Evolutionary conservation across 2,797 vertebrate species (phyloP).

Genomic region (Lutjanus argentimaculatus): DNA sequence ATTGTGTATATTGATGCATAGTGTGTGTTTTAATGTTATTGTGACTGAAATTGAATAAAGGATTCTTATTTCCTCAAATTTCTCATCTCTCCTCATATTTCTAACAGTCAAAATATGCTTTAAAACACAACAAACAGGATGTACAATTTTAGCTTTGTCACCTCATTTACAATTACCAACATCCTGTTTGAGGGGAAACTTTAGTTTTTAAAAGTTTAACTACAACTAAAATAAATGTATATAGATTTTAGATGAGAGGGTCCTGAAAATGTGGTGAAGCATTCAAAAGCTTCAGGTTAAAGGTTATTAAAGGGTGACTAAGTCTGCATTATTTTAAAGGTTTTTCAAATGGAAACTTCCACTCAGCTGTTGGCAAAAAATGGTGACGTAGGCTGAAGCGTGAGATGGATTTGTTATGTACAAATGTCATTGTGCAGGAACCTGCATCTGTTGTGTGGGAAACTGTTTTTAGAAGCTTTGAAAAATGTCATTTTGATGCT

Average conservation of each 20-base stretch:
- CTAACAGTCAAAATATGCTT: background rate
- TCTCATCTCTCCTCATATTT: background rate
- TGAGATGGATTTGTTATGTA: no score
- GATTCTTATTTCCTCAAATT: background rate
- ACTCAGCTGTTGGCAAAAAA: no score
- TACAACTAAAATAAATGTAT: background rate
- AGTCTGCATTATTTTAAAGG: no score
- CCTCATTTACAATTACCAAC: background rate
- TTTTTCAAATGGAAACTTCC: no score
- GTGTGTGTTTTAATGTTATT: conserved; percentile 15
- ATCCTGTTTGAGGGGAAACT: background rate
- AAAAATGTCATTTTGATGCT: no score
- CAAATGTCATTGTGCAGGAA: background rate
- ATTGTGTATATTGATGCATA: conserved; percentile 9
- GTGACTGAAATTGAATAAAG: conserved; percentile 33
- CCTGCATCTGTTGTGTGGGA: no score
- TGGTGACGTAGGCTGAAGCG: no score
- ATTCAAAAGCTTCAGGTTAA: background rate
- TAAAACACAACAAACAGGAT: background rate
- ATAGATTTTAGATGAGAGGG: background rate
- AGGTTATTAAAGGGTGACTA: no score
- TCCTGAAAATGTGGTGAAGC: background rate
- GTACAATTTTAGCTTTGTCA: background rate
- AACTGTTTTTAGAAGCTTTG: no score
- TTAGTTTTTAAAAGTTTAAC: background rate